Evolutionary conservation across 2,113 vertebrate species (phyloP).

Genomic region (Okapia johnstoni): DNA sequence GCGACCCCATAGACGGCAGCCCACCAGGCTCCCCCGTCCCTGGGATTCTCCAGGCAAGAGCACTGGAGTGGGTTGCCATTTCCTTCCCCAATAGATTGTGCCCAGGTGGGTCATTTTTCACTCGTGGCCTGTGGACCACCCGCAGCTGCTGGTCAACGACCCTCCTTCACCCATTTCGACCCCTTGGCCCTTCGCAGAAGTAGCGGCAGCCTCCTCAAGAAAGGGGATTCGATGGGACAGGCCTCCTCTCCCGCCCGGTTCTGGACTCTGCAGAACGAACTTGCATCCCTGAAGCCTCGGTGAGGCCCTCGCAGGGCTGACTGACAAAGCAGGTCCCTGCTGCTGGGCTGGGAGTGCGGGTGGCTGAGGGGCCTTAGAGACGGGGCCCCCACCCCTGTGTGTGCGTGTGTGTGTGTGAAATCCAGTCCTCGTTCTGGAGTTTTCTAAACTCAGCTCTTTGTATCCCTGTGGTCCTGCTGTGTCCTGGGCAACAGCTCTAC

Average conservation of each 20-base stretch:
- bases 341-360: neutral
- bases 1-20: too few relatives aligned
- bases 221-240: neutral
- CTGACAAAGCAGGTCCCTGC: neutral
- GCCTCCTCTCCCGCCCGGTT: too few relatives aligned
- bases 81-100: fast-evolving
- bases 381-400: neutral
- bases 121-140: fast-evolving
- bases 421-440: neutral
- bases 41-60: too few relatives aligned
- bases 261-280: neutral
- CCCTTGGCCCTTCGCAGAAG: neutral
- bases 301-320: too few relatives aligned
- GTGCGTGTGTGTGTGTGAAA: fast-evolving
- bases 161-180: fast-evolving
- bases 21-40: too few relatives aligned
- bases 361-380: neutral
- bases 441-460: neutral
- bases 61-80: too few relatives aligned
- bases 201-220: neutral
- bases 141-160: fast-evolving
- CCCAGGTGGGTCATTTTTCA: neutral
- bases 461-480: neutral
- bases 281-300: too few relatives aligned
- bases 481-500: neutral